Percentiles rank a stretch among this genome's conserved stretches.
Evolutionary conservation across 64 coral and sea anemone genomes (phyloP).

Genomic region (Actinia tenebrosa): DNA sequence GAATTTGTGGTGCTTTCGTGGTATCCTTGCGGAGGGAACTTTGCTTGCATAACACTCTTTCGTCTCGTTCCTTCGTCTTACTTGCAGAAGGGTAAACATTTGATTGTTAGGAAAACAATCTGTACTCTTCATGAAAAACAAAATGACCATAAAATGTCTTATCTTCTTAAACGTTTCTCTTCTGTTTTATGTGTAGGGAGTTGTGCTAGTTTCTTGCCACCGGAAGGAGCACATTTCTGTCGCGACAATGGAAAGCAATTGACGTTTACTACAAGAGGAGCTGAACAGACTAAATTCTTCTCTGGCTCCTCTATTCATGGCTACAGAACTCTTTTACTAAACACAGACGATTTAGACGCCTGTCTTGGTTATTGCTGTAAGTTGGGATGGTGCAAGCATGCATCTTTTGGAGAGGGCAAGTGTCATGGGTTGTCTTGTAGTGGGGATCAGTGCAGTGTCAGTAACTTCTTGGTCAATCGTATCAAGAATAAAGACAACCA

Average conservation of each 20-base stretch:
- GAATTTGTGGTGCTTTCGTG: background rate
- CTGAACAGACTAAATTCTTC: background rate
- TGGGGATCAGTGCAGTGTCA: constrained; percentile 15
- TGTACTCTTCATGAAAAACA: background rate
- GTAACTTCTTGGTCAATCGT: constrained; percentile 2
- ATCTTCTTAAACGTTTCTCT: background rate
- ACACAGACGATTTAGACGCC: background rate
- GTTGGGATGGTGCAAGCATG: constrained; percentile 45
- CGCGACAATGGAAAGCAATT: constrained; percentile 18
- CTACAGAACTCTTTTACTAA: background rate
- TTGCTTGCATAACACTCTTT: background rate
- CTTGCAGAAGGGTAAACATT: background rate
- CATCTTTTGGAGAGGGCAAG: constrained; percentile 1
- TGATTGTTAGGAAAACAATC: background rate
- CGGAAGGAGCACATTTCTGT: constrained; percentile 15
- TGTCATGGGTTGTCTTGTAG: constrained; percentile 23
- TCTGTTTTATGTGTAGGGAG: background rate
- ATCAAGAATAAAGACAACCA: background rate
- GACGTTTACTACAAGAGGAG: constrained; percentile 15
- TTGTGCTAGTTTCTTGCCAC: background rate
- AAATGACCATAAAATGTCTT: background rate
- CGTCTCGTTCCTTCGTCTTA: background rate
- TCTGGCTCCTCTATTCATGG: background rate
- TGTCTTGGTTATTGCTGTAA: constrained; percentile 42
- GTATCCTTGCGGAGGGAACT: background rate